phyloP scores from a whole-genome alignment of 2,113 vertebrate species.

The Cebus imitator region DNA sequence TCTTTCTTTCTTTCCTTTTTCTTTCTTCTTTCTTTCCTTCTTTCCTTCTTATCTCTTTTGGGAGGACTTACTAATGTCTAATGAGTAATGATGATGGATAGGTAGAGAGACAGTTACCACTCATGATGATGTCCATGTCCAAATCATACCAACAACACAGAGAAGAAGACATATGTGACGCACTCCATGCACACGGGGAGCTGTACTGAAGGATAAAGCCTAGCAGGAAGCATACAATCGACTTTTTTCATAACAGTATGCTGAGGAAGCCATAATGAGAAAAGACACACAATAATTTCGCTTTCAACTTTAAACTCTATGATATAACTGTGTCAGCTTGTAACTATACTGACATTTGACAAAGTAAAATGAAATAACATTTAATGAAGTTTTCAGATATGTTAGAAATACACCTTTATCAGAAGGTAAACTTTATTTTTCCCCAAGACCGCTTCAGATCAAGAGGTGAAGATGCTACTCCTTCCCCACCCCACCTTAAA shows the following conservation, averaged over 20 bases:
- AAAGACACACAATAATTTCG: not conserved
- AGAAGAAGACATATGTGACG: not conserved
- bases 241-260: not conserved
- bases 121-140: not conserved
- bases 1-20: no score
- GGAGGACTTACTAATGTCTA: not conserved
- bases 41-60: not conserved
- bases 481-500: not conserved
- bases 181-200: rapidly evolving
- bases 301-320: not conserved
- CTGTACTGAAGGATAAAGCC: not conserved
- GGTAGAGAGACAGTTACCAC: not conserved
- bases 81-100: not conserved
- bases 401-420: not conserved
- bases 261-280: not conserved
- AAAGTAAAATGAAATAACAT: not conserved
- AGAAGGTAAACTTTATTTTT: not conserved
- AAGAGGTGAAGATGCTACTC: not conserved
- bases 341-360: not conserved
- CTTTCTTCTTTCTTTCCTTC: no score
- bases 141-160: not conserved
- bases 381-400: not conserved
- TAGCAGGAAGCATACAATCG: not conserved
- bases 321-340: not conserved
- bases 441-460: not conserved